Base-by-base conservation (phyloP, 2,113 vertebrate species). In the Lathamus discolor region DNA sequence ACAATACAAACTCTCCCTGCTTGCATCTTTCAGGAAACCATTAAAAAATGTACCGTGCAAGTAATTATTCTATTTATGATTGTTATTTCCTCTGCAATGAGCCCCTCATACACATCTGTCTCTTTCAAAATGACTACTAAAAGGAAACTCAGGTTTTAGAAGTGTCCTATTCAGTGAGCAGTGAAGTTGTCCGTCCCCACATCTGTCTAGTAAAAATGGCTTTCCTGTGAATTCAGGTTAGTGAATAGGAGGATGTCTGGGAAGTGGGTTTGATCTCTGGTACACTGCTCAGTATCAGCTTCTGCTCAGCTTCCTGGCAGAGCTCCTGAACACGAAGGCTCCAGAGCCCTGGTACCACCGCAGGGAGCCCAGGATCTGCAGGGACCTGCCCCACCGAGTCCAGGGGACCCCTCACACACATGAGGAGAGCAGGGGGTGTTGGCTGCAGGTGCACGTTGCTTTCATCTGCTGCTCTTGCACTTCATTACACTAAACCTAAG, bases 321-420 rank as follows among this genome's bases (percentile, higher is more conserved):
- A 83, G 51, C 48, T 78, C 35, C 46, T 0, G 1, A 35, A 2
- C 24, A 17, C 2, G 11, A 31, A 39, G 51, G 57, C 28, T 80
- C 43, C 0, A 2, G 43, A 86, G 48, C 54, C n/a, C 15, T 4
- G 1, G 13, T 44, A 86, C 5, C 39, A 2, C 17, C 0, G 0
- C 62, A 11, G 86, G 52, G 79, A 88, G 48, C 39, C 15, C 27
- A 0, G 4, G 66, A 7, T 62, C 29, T 7, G 49, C 0, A 0
- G 39, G 74, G 49, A 24, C 33, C 22, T 80, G 79, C 51, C 51
- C 61, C 1, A 49, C 74, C 1, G 18, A 8, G 19, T 12, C 15
- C 48, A 11, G 3, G 72, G 17, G 63, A 43, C 39, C 33, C 78
- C 75, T 6, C 15, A 62, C 39, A 11, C 33, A 2, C 12, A 0